A percentile compares a stretch with the other conserved stretches of the same genome.
These are phyloP conservation scores for Pycnomerus fuliginosus DNA, from an alignment of 2,888 invertebrate species.

Conservation along the genomic window DNA sequence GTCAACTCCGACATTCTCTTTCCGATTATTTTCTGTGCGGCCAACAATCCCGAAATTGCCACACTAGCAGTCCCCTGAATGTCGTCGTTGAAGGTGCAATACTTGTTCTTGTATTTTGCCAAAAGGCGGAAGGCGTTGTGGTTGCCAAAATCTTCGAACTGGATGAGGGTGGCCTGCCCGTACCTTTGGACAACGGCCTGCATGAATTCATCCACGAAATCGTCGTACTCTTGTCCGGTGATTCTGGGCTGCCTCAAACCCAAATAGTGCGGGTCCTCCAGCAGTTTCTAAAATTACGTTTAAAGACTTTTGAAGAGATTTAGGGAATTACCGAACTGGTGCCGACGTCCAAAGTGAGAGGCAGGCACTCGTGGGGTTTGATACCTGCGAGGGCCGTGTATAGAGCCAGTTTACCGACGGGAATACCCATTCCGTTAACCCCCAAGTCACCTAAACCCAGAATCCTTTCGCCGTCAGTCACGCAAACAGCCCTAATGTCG, in stretches of 20 bases:
- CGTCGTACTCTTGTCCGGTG: slow-evolving; percentile 84
- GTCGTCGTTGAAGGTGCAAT: slow-evolving; percentile 99
- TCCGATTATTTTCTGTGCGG: slow-evolving; percentile 70
- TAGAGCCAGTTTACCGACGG: slow-evolving; percentile 93
- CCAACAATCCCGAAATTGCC: slow-evolving; percentile 89
- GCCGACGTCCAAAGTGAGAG: slow-evolving; percentile 92
- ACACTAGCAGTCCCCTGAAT: slow-evolving; percentile 94
- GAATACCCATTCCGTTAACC: slow-evolving; percentile 97
- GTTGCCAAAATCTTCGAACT: slow-evolving; percentile 93
- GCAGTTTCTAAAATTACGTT: slow-evolving; percentile 64
- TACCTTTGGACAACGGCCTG: slow-evolving; percentile 83
- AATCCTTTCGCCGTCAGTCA: slow-evolving; percentile 97
- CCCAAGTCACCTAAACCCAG: slow-evolving; percentile 96
- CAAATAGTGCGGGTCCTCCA: slow-evolving; percentile 93
- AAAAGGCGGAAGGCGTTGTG: slow-evolving; percentile 94
- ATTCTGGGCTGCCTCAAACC: slow-evolving; percentile 85
- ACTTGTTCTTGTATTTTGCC: slow-evolving; percentile 84
- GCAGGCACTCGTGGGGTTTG: slow-evolving; percentile 91
- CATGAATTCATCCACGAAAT: slow-evolving; percentile 97
- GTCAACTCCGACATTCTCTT: slow-evolving; percentile 82
- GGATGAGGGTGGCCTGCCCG: slow-evolving; percentile 81
- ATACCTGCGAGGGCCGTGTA: slow-evolving; percentile 98
- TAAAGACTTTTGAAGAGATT: too few relatives aligned
- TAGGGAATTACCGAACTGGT: too few relatives aligned
- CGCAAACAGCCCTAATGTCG: slow-evolving; percentile 82